Base-by-base conservation (phyloP, 2,888 invertebrate species). In the Cyrtodaria siliqua region DNA sequence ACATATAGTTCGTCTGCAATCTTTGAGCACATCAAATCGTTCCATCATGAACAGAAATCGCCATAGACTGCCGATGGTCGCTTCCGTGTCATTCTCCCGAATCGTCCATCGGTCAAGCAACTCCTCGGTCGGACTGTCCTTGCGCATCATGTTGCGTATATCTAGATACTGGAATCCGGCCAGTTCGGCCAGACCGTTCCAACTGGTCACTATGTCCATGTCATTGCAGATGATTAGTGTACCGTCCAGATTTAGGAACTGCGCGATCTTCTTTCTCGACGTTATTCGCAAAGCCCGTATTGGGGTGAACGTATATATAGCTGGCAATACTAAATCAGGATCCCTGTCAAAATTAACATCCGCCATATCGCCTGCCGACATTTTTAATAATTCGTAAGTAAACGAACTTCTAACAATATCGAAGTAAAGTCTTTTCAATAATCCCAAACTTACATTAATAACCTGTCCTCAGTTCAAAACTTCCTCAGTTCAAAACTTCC, bases 171-270 rank as follows among this genome's bases (percentile, higher is more conserved):
- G n/a, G 50, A 83, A 81, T 0, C 80, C 79, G 3, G 74, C 74
- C 38, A 83, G 60, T 55, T 83, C 83, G 0, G 83, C 78, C 42
- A 83, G 49, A n/a, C 83, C 83, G 40, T 64, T 78, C 38, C 59
- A 71, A 44, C 75, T 69, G 50, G 71, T 81, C n/a, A 64, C 75
- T 2, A 81, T 53, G 29, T 81, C 78, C 16, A 67, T 47, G 2
- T 69, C 40, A 1, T 50, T 42, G 20, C 59, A 42, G 1, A 81
- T 61, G 14, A 81, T 59, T 4, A 81, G 44, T 14, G 23, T 49
- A 1, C 81, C 81, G 20, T 81, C 81, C 0, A 75, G 38, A 29
- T 81, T 66, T 14, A 81, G 60, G 27, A 56, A 78, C 20, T 61
- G 50, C 1, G 78, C 68, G 18, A 81, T 47, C 59, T 78, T 81